Percentiles rank a stretch among this genome's conserved stretches.
Conservation (phyloP, 2,888 invertebrate genomes). For the Rhogogaster chlorosoma region DNA sequence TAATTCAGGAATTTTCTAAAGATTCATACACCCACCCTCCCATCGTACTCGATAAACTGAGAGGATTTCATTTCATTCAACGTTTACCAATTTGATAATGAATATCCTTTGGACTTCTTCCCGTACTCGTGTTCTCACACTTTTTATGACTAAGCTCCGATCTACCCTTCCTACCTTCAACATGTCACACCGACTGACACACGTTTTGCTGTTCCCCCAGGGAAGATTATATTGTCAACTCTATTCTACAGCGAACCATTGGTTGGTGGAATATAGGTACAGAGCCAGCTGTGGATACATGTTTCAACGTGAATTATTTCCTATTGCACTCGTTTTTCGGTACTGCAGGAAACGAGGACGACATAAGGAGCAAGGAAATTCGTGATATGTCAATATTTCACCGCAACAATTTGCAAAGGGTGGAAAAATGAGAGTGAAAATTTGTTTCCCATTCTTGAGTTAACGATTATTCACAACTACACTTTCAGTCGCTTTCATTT, state of each 20-base stretch:
- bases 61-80: background rate
- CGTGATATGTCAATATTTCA: background rate
- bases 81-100: background rate
- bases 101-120: background rate
- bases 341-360: background rate
- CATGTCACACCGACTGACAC: background rate
- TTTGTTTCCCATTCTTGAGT: background rate
- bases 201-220: background rate
- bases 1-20: background rate
- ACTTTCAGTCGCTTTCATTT: background rate
- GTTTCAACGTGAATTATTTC: background rate
- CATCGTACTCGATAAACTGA: conserved; percentile 4
- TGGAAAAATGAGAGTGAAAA: background rate
- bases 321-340: background rate
- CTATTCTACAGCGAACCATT: background rate
- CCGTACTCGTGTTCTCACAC: background rate
- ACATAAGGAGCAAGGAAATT: background rate
- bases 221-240: conserved; percentile 16
- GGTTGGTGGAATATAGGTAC: conserved; percentile 3
- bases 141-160: background rate
- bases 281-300: background rate
- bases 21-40: background rate
- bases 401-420: background rate
- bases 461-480: background rate
- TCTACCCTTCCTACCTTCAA: background rate